Base-by-base conservation (phyloP, 2,113 vertebrate genomes). In the Ploceus nigricollis region DNA sequence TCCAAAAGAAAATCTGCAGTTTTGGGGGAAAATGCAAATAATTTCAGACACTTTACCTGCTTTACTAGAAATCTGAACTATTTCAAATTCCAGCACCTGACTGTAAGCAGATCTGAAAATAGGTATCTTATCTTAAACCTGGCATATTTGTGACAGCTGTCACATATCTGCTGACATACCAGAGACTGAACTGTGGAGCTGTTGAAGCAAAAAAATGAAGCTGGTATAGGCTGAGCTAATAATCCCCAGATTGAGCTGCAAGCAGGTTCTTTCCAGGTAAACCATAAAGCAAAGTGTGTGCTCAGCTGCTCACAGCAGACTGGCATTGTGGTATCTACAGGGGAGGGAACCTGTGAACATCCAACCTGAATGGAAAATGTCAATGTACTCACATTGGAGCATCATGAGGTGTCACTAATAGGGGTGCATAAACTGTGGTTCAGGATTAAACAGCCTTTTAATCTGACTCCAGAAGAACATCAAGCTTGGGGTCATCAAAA, bases 51-150 rank as follows among this genome's bases (percentile, higher is more conserved):
- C 5, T 6, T 76, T 90, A 83, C 51, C 58, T 80, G 50, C 81
- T 94, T 93, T 87, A 72, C 71, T 77, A 68, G 72, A 87, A 82
- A 92, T n/a, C 44, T 72, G 71, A 87, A 93, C 73, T 86, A 37
- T 35, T 83, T 81, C 50, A 82, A 80, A 94, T 77, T 95, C 73
- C 76, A 94, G 37, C 60, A 95, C 63, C 90, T 70, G 87, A 39
- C 66, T 91, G 47, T 64, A 89, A 89, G 72, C 75, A 85, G 87
- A 94, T 93, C 93, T 95, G 83, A 91, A 94, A 96, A 94, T 84
- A 96, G 93, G 77, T 93, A 87, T 85, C 78, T 95, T 82, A 93
- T 91, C 91, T 91, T 58, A 91, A 92, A 89, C 69, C 81, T 63
- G 66, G 87, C 60, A 28, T 89, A 71, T 89, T 64, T 93, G 77